These are phyloP conservation scores for Argyresthia albistria DNA, from an alignment of 2,888 invertebrate genomes.

Conservation along the genomic window DNA sequence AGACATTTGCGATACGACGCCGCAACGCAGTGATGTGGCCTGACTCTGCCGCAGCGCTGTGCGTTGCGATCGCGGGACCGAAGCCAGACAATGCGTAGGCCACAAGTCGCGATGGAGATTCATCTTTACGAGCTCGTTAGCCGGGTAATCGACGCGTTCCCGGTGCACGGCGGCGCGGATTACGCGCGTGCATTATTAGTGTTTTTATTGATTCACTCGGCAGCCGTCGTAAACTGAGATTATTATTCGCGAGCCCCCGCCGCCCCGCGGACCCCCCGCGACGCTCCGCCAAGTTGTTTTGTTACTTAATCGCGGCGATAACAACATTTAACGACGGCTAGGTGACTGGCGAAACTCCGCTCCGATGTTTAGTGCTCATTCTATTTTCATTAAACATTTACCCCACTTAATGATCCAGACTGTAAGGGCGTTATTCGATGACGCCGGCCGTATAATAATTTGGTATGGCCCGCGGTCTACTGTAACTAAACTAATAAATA, in stretches of 20 bases:
- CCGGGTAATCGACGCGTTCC: conserved; percentile 5
- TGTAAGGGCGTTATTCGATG: conserved; percentile 65
- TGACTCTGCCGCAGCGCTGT: too few relatives aligned
- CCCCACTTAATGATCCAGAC: conserved; percentile 69
- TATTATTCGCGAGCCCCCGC: conserved; percentile 61
- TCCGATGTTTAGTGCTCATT: conserved; percentile 71
- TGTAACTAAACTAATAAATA: neutral
- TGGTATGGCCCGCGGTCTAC: neutral
- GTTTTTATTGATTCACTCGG: conserved; percentile 74
- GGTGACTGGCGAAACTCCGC: conserved; percentile 71
- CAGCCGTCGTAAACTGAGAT: conserved; percentile 70
- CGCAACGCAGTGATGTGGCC: too few relatives aligned
- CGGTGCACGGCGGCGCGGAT: conserved; percentile 28
- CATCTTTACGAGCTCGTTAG: conserved; percentile 60
- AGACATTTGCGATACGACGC: too few relatives aligned
- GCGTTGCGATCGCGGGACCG: too few relatives aligned
- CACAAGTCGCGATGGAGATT: conserved; percentile 65
- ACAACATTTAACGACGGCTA: conserved; percentile 71
- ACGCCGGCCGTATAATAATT: conserved; percentile 14
- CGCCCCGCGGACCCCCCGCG: conserved; percentile 15
- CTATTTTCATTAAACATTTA: conserved; percentile 72
- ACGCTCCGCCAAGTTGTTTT: conserved; percentile 32
- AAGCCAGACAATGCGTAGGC: too few relatives aligned
- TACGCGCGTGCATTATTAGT: conserved; percentile 72
- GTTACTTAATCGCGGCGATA: conserved; percentile 72